Evolutionary conservation across 2,797 vertebrate species (phyloP).

Genomic region (Ibycter americanus): DNA sequence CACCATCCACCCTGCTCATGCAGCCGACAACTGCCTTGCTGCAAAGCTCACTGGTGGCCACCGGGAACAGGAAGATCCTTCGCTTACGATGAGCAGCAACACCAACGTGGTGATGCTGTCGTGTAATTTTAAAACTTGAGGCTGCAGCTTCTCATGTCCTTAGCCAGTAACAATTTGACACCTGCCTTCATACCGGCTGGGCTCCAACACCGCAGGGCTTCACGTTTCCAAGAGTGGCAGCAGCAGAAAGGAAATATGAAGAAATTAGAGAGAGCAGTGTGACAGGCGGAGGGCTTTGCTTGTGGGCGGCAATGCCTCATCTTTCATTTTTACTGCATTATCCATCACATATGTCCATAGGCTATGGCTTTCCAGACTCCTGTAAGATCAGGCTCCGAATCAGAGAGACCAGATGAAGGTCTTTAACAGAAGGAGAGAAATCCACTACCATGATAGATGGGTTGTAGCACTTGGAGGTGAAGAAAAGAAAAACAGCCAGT

Average conservation of each 20-base stretch:
- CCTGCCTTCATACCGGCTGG: background rate
- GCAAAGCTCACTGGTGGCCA: background rate
- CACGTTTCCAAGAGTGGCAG: background rate
- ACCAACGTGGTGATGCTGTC: accelerated
- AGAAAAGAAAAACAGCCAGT: background rate
- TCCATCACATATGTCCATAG: background rate
- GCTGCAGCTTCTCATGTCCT: background rate
- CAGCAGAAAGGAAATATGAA: background rate
- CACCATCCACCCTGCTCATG: accelerated
- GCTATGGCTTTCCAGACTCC: background rate
- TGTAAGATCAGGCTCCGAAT: background rate
- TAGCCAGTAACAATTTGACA: background rate
- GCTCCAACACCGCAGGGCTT: background rate
- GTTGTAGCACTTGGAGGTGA: background rate
- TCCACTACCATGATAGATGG: background rate
- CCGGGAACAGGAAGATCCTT: background rate
- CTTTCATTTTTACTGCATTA: background rate
- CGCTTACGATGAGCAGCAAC: accelerated
- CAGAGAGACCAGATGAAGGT: background rate
- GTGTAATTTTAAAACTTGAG: background rate
- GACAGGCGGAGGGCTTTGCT: background rate
- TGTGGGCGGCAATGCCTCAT: background rate
- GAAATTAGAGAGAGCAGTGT: background rate
- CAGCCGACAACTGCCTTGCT: accelerated
- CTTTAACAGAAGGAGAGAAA: background rate